Evolutionary conservation across 2,797 vertebrate species (phyloP).

Genomic region (Gorsachius magnificus): DNA sequence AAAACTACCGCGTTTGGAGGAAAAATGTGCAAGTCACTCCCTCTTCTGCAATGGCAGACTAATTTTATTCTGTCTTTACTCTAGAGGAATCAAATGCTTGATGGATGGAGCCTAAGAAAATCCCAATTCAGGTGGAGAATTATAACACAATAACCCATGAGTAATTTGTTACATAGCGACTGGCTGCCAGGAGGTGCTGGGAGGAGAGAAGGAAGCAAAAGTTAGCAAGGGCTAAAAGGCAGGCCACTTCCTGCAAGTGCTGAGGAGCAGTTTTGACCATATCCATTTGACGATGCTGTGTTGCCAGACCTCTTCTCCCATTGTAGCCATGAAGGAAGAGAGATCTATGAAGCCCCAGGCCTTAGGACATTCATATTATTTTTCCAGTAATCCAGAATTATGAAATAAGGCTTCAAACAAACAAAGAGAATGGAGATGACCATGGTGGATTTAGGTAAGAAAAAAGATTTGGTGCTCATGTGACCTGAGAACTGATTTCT

Average conservation of each 20-base stretch:
- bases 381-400: background rate
- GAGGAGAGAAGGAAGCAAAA: background rate
- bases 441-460: background rate
- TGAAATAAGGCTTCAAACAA: background rate
- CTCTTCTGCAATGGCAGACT: background rate
- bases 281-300: fast-evolving
- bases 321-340: background rate
- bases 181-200: background rate
- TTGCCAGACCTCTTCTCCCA: background rate
- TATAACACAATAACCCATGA: background rate
- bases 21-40: background rate
- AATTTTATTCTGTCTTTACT: conserved; percentile 9
- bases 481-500: conserved; percentile 15
- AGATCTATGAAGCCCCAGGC: background rate
- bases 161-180: background rate
- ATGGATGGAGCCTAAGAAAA: conserved; percentile 36
- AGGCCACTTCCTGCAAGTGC: background rate
- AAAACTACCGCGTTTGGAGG: background rate
- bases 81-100: conserved; percentile 18
- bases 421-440: background rate
- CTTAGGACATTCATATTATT: background rate
- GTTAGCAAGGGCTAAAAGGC: background rate
- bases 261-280: background rate
- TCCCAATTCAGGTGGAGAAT: background rate
- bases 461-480: background rate